phyloP scores from a whole-genome alignment of 2,113 vertebrate genomes.

The Centropus unirufus region DNA sequence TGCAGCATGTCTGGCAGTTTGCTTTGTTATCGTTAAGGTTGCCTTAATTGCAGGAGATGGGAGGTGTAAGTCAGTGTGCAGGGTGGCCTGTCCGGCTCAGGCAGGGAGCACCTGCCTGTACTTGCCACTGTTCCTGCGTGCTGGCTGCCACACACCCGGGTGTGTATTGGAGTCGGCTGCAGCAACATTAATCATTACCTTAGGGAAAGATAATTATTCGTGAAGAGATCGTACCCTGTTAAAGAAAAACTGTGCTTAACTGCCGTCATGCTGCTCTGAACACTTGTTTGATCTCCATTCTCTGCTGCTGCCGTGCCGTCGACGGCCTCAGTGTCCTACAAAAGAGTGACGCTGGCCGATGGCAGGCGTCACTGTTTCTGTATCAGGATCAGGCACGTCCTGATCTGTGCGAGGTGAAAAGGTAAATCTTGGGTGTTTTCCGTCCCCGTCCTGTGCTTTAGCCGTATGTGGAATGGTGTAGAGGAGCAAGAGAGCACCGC shows the following conservation, averaged over 20 bases:
- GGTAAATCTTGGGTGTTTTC: background rate
- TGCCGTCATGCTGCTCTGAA: background rate
- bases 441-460: background rate
- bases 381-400: rapidly evolving
- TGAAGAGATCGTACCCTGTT: background rate
- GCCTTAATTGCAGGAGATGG: background rate
- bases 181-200: conserved; percentile 47
- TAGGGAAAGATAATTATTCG: conserved; percentile 47
- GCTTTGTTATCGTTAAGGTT: background rate
- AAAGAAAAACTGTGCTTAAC: background rate
- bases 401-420: rapidly evolving
- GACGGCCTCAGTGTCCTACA: background rate
- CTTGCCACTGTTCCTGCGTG: conserved; percentile 18
- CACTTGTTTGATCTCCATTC: background rate
- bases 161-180: background rate
- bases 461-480: rapidly evolving
- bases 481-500: background rate
- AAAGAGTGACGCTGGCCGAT: rapidly evolving
- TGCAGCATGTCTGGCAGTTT: background rate
- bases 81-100: background rate
- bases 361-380: background rate
- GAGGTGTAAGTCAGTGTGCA: background rate
- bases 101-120: conserved; percentile 15
- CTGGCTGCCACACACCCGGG: background rate
- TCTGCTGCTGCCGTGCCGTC: rapidly evolving